Percentiles rank a stretch among this genome's conserved stretches.
Conservation (phyloP, 2,888 invertebrate species). For the Calliopum simillimum region DNA sequence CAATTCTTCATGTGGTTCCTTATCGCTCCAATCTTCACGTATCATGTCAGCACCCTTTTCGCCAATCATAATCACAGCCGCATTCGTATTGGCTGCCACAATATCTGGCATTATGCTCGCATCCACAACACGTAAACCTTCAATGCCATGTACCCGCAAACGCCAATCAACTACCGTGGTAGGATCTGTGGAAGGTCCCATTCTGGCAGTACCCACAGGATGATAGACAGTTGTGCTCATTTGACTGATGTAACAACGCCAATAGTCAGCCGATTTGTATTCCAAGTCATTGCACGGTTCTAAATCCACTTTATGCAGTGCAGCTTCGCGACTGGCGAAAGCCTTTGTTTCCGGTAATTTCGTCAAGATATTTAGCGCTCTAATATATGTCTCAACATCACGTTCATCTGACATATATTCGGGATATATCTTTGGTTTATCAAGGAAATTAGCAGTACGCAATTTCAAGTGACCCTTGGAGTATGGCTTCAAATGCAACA, state of each 20-base stretch:
- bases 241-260: constrained; percentile 86
- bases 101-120: constrained; percentile 76
- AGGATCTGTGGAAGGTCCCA: constrained; percentile 70
- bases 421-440: constrained; percentile 71
- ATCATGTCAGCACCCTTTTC: constrained; percentile 76
- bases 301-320: constrained; percentile 75
- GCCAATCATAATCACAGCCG: constrained; percentile 74
- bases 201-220: constrained; percentile 75
- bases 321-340: constrained; percentile 64
- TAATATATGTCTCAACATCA: constrained; percentile 67
- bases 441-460: constrained; percentile 69
- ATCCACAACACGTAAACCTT: constrained; percentile 73
- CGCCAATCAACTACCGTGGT: constrained; percentile 71
- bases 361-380: constrained; percentile 61
- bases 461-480: constrained; percentile 70
- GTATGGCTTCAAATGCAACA: constrained; percentile 66
- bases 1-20: constrained; percentile 45
- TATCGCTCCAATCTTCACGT: constrained; percentile 69
- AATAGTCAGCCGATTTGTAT: constrained; percentile 83
- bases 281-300: constrained; percentile 80
- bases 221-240: constrained; percentile 83
- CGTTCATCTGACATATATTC: constrained; percentile 72
- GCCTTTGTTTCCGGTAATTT: constrained; percentile 65
- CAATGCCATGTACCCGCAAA: constrained; percentile 70
- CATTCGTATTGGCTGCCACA: constrained; percentile 74